Evolutionary conservation across 2,888 invertebrate genomes (phyloP).

Genomic region (Bimastos eiseni): DNA sequence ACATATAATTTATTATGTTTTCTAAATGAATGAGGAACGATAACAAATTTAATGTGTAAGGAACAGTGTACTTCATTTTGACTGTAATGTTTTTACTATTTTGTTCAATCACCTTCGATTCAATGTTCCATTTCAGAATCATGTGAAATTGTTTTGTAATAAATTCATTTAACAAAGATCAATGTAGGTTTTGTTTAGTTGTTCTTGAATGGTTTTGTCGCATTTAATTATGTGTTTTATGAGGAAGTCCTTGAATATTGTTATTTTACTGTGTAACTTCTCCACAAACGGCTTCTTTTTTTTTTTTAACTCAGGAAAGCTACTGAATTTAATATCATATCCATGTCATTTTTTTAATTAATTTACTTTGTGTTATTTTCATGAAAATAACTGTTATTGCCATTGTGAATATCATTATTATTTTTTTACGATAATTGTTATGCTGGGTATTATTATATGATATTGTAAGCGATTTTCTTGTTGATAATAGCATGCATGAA

Average conservation of each 20-base stretch:
- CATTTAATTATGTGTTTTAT: neutral
- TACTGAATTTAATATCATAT: neutral
- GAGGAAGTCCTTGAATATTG: neutral
- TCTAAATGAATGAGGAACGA: too few species aligned
- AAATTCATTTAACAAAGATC: too few species aligned
- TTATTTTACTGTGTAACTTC: neutral
- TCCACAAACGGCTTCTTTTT: too few species aligned
- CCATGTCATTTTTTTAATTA: neutral
- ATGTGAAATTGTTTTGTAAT: too few species aligned
- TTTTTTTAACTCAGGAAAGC: neutral
- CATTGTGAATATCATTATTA: neutral
- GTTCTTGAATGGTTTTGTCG: neutral
- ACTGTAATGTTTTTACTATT: neutral
- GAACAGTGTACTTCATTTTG: neutral
- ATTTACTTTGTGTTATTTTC: neutral
- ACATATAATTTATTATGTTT: too few species aligned
- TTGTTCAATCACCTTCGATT: neutral
- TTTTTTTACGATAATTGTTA: neutral
- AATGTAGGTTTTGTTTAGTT: too few species aligned
- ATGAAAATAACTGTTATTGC: neutral
- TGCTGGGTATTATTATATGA: neutral
- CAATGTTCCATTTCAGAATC: neutral
- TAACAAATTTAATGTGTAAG: neutral
- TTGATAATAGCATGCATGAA: neutral
- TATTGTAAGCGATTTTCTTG: neutral